Conservation (phyloP, 2,888 invertebrate genomes). For the Vesta saturnalis region DNA sequence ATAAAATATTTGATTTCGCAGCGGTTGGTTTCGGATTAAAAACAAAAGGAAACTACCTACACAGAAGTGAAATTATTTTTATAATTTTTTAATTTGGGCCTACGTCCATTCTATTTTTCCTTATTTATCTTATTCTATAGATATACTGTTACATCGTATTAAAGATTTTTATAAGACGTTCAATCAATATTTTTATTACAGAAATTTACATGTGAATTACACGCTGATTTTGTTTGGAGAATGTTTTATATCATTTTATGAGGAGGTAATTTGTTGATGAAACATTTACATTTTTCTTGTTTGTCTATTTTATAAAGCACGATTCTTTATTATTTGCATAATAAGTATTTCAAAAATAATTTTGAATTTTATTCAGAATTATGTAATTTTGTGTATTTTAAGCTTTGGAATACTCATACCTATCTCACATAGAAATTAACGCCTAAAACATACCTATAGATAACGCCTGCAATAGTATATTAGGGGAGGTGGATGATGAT, state of each 20-base stretch:
- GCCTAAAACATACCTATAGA: no score
- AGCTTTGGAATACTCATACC: no score
- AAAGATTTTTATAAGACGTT: constrained; percentile 20
- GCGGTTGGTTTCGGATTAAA: constrained; percentile 39
- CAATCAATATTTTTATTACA: constrained; percentile 43
- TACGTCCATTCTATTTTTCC: constrained; percentile 12
- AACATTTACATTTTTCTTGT: constrained; percentile 18
- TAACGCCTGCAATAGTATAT: no score
- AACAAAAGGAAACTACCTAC: constrained; percentile 46
- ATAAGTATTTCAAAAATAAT: no score
- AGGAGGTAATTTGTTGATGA: constrained; percentile 34
- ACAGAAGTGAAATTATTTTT: constrained; percentile 47
- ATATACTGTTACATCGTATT: background rate
- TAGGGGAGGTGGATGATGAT: no score
- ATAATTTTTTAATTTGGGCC: constrained; percentile 17
- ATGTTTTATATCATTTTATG: constrained; percentile 27
- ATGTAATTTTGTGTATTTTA: no score
- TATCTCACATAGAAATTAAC: no score
- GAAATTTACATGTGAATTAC: constrained; percentile 46
- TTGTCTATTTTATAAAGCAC: constrained; percentile 5
- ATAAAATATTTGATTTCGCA: constrained; percentile 41
- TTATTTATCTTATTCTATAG: background rate
- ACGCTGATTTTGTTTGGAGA: constrained; percentile 16
- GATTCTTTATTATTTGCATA: constrained; percentile 8
- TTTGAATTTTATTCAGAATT: no score